These are phyloP conservation scores for silkworm (Bombyx mori) DNA, from an alignment of 1,140 invertebrate species.

Conservation along the genomic window ASM3026992v2 NC_085122.1:14067001-14067500, in stretches of 20 bases:
- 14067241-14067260: slow-evolving; percentile 65
- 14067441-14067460: not conserved
- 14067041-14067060: slow-evolving; percentile 36
- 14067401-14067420: not conserved
- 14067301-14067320: slow-evolving; percentile 68
- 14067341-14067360: slow-evolving; percentile 27
- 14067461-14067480: slow-evolving; percentile 18
- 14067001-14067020: slow-evolving; percentile 1
- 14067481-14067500: slow-evolving; percentile 38
- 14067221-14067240: slow-evolving; percentile 57
- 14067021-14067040: slow-evolving; percentile 11
- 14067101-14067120: slow-evolving; percentile 65
- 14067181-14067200: slow-evolving; percentile 38
- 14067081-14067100: slow-evolving; percentile 45
- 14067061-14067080: slow-evolving; percentile 43
- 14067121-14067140: slow-evolving; percentile 47
- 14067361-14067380: slow-evolving; percentile 54
- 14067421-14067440: too few relatives aligned
- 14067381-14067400: slow-evolving; percentile 9
- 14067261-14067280: slow-evolving; percentile 63
- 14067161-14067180: slow-evolving; percentile 23
- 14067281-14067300: slow-evolving; percentile 48
- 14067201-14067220: slow-evolving; percentile 38
- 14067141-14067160: slow-evolving; percentile 49
- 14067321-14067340: slow-evolving; percentile 56